Base-by-base conservation (phyloP, 2,888 invertebrate species). In the Tineola bisselliella region DNA sequence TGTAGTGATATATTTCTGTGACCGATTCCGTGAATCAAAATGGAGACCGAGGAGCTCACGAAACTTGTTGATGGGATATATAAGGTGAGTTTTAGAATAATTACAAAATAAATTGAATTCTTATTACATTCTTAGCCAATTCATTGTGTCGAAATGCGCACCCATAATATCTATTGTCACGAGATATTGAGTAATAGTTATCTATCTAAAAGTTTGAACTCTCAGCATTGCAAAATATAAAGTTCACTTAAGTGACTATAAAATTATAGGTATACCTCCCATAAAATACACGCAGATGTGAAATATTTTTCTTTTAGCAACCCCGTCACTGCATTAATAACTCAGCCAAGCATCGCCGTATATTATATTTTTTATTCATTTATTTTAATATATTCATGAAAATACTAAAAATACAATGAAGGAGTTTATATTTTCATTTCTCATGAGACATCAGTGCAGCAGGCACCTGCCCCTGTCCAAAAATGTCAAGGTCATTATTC, bases 51-150 rank as follows among this genome's bases (percentile, higher is more conserved):
- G 81, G 95, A 95, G 88, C 91, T 95, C 70, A 94, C 94, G 75
- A 94, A 94, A 88, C 91, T 95, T 72, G 95, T 95, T 72, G 95
- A 95, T 86, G 94, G 94, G 72, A 95, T 95, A 75, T 95, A 95
- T 83, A 95, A 95, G 93, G 95, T 95, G 88, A 84, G 86, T 59
- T 64, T 65, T 54, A 25, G 25, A 4, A 4, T 25, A 25, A 25
- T 25, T 4, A 38, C 3, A 12, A 38, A n/a, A 38, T 38, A 38
- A n/a, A n/a, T n/a, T n/a, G n/a, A n/a, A n/a, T n/a, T n/a, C n/a
- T n/a, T n/a, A n/a, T n/a, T n/a, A n/a, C 10, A 38, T 38, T 38
- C 10, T 12, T 38, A 38, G 3, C 10, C 38, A 10, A 6, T 25
- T 6, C 4, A 25, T 25, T 6, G 38, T 38, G 38, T 38, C 38